Conservation (phyloP, 1,140 invertebrate species). For the Delia radicum region DNA sequence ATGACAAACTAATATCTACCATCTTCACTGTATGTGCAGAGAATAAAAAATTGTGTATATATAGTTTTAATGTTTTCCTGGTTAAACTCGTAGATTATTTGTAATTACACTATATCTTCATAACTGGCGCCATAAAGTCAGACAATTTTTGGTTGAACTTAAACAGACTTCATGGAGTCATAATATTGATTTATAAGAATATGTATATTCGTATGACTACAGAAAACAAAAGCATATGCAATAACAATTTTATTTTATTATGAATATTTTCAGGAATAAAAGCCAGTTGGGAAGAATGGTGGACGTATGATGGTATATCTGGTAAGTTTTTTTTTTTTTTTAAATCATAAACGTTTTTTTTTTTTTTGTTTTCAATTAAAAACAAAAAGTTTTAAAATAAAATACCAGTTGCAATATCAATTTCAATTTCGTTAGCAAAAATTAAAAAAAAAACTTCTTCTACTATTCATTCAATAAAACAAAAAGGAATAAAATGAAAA, state of each 20-base stretch:
- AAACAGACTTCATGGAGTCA: slow-evolving; percentile 8
- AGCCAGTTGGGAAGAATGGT: slow-evolving; percentile 90
- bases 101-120: background rate
- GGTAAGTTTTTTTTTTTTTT: slow-evolving; percentile 70
- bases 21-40: too few species aligned
- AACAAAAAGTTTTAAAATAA: background rate
- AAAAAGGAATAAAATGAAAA: background rate
- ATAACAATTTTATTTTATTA: background rate
- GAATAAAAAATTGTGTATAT: too few species aligned
- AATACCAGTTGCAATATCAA: background rate
- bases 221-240: background rate
- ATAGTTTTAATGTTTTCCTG: too few species aligned
- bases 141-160: background rate
- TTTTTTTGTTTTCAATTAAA: background rate
- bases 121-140: slow-evolving; percentile 9
- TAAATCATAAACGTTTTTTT: background rate
- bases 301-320: slow-evolving; percentile 90
- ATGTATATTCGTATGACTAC: background rate
- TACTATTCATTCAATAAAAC: background rate
- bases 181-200: slow-evolving; percentile 2
- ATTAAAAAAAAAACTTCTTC: background rate
- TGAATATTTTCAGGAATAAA: slow-evolving; percentile 63
- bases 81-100: too few species aligned
- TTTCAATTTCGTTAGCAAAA: background rate
- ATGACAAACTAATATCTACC: too few species aligned